Percentiles rank a stretch among this genome's conserved stretches.
Evolutionary conservation across 2,888 invertebrate species (phyloP).

Genomic region (Agelastica alni): DNA sequence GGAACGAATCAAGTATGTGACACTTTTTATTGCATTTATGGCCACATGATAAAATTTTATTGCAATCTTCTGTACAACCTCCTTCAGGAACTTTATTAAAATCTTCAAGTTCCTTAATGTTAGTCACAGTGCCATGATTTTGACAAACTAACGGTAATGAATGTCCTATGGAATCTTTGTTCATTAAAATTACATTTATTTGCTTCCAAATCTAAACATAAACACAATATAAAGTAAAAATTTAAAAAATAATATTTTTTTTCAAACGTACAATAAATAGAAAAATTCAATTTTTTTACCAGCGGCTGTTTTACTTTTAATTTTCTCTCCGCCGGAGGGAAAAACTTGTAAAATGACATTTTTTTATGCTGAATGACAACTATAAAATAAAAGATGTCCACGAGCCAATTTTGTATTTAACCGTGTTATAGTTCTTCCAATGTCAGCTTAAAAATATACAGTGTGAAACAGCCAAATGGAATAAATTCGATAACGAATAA

Average conservation of each 20-base stretch:
- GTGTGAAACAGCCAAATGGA: no score
- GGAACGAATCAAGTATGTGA: not conserved
- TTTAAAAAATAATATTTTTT: not conserved
- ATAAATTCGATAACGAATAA: no score
- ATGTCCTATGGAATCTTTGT: slow-evolving; percentile 61
- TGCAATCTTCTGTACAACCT: slow-evolving; percentile 65
- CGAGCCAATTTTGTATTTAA: no score
- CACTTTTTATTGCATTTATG: slow-evolving; percentile 53
- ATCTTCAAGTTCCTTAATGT: slow-evolving; percentile 48
- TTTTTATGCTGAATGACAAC: no score
- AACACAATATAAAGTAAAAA: not conserved
- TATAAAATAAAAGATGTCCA: no score
- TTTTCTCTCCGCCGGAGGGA: no score
- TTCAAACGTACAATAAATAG: not conserved
- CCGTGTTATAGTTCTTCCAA: no score
- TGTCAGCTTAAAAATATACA: no score
- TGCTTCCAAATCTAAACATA: slow-evolving; percentile 61
- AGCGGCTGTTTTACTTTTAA: no score
- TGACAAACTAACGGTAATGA: slow-evolving; percentile 60
- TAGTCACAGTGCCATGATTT: slow-evolving; percentile 55
- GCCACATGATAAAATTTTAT: slow-evolving; percentile 58
- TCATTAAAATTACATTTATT: slow-evolving; percentile 58
- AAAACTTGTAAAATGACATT: no score
- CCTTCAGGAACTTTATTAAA: slow-evolving; percentile 62
- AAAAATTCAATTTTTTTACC: not conserved